Conservation (phyloP, 2,797 vertebrate genomes). For the Echiichthys vipera region DNA sequence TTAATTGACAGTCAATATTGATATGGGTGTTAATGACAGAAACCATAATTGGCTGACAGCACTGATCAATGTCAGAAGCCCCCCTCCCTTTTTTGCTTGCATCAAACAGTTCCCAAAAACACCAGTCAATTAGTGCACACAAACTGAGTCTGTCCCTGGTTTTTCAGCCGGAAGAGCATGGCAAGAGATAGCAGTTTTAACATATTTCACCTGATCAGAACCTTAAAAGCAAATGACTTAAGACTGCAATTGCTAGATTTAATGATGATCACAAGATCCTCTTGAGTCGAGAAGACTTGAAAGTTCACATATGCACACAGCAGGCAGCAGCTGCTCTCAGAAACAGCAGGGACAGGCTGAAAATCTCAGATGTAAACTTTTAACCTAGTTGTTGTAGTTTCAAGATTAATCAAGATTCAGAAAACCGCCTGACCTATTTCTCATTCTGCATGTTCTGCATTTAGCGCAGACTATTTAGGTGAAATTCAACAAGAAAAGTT, state of each 20-base stretch:
- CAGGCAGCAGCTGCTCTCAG: constrained; percentile 6
- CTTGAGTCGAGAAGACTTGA: background rate
- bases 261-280: background rate
- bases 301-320: background rate
- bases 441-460: background rate
- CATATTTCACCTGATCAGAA: background rate
- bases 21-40: constrained; percentile 25
- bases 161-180: background rate
- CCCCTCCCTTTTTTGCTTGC: background rate
- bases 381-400: constrained; percentile 27
- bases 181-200: background rate
- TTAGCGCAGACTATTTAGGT: too few species aligned
- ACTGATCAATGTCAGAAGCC: constrained; percentile 21
- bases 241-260: background rate
- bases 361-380: constrained; percentile 24
- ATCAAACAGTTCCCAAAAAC: constrained; percentile 13
- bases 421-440: background rate
- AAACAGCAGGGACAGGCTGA: constrained; percentile 18
- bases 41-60: constrained; percentile 38
- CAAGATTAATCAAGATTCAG: constrained; percentile 17
- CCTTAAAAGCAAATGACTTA: background rate
- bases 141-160: background rate
- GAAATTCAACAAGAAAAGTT: background rate
- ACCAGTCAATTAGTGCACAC: background rate
- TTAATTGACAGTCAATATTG: constrained; percentile 39